Base-by-base conservation (phyloP, 2,113 vertebrate species). In the Phaethornis superciliosus region DNA sequence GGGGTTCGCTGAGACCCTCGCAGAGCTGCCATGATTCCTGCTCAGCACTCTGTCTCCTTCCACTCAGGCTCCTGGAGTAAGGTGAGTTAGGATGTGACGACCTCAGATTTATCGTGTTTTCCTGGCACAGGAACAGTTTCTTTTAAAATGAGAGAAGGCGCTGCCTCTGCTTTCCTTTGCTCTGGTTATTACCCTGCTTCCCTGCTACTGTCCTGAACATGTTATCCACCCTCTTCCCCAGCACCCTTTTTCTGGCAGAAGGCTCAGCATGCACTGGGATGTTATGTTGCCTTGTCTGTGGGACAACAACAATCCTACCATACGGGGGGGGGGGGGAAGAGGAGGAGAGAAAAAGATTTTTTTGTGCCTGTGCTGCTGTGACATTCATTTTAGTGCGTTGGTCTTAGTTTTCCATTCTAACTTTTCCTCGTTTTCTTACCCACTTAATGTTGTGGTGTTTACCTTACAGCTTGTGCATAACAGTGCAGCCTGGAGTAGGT, bases 121-220 rank as follows among this genome's bases (percentile, higher is more conserved):
- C 21, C 12, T 60, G 4, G n/a, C 81, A 4, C 0, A 60, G n/a
- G 18, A 14, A 6, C 62, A 1, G 2, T 15, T 14, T 6, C 17
- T 59, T 81, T 59, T 19, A 0, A 20, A 42, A 7, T 1, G 22
- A 32, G 27, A 15, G 67, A 40, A 3, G 67, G 30, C 23, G 0
- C 7, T 28, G 17, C 15, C 8, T 8, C 46, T 47, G 28, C 13
- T 44, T 35, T 9, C 30, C 20, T 27, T 33, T 19, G 59, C 80
- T n/a, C 17, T 15, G 40, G 15, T 20, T 22, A 1, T 60, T 52
- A 1, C 23, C 55, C 64, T 27, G 76, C 56, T 37, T 21, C 46
- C 33, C 60, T 4, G 42, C 46, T 8, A 1, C 80, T 32, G 69
- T 14, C 64, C 64, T 35, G 20, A 14, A 3, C 47, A 1, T 15